Evolutionary conservation across 1,140 invertebrate species (phyloP), one percentile per base, ranked within the genome.

Genomic region (Panagrolaimus sp.): DNA sequence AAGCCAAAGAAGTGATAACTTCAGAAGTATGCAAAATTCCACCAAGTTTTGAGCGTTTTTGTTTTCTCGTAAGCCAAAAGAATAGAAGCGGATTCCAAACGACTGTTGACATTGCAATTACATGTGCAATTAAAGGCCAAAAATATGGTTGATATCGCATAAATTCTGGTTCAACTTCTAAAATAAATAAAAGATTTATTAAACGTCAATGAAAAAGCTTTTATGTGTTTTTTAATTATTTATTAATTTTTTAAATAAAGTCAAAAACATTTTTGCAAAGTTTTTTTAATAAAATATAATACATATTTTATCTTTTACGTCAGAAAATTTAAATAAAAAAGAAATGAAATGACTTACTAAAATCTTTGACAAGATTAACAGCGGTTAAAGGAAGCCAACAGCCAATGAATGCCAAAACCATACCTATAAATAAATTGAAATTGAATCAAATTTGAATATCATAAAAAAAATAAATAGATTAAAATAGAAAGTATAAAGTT

Each of bases 21-120:
- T 81, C 79, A 43, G 71, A 70, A 32, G 79, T 77, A 38, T 79
- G 76, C 6, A 77, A 46, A 17, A 83, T 83, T 44, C 76, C 78
- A 28, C 70, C 72, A 9, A 82, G 67, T 63, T 76, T 71, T 10
- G 63, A 65, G 15, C 72, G 62, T 64, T 83, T 81, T 47, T 83
- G 78, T 63, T 83, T 83, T 43, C 78, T 38, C 26, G 80, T 83
- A 17, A 82, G 68, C 81, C 81, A 82, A 66, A 82, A 82, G 72
- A 82, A 82, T n/a, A 82, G 70, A 28, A 82, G 55, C 3, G 80
- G 80, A 65, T 82, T 82, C 76, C 78, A 81, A n/a, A 82, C 69
- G 12, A 82, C 81, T 15, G 80, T 70, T 9, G 77, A 78, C 80
- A 82, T 82, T 17, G 80, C 80, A 38, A 83, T 80, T 10, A 71